phyloP scores from a whole-genome alignment of 2,888 invertebrate species.

The Nymphalis c-album region DNA sequence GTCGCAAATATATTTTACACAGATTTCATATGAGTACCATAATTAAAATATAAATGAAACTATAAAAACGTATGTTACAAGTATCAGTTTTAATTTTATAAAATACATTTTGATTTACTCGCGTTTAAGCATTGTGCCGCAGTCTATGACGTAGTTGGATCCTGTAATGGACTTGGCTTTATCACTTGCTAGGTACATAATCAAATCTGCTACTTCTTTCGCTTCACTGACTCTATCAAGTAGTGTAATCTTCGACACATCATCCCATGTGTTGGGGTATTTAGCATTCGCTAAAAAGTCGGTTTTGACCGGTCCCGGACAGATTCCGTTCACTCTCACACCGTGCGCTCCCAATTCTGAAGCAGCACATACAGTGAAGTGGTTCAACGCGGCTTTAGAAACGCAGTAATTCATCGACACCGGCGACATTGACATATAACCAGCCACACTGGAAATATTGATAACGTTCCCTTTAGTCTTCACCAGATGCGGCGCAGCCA shows the following conservation, averaged over 20 bases:
- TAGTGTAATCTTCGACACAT: background rate
- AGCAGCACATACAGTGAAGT: background rate
- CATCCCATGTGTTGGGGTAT: background rate
- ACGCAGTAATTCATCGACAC: slow-evolving; percentile 38
- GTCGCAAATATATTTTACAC: too few species aligned
- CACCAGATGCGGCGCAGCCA: slow-evolving; percentile 46
- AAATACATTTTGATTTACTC: slow-evolving; percentile 5
- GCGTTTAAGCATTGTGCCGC: too few species aligned
- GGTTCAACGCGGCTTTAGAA: slow-evolving; percentile 48
- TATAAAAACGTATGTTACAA: too few species aligned
- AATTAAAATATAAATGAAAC: too few species aligned
- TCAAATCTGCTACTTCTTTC: slow-evolving; percentile 47
- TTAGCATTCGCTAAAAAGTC: slow-evolving; percentile 42
- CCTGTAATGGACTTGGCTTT: slow-evolving; percentile 47
- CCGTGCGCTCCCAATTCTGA: background rate
- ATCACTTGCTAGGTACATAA: slow-evolving; percentile 47
- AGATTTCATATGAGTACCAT: too few species aligned
- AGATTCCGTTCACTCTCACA: background rate
- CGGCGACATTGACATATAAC: background rate
- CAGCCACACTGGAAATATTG: slow-evolving; percentile 46
- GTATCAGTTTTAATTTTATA: background rate
- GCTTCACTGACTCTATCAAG: slow-evolving; percentile 41
- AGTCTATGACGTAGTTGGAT: background rate
- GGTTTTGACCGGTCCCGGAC: slow-evolving; percentile 72
- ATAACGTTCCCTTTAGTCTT: slow-evolving; percentile 51